Conservation (phyloP, 35 echinoderm and acorn worm species). For the Strongylocentrotus purpuratus region DNA sequence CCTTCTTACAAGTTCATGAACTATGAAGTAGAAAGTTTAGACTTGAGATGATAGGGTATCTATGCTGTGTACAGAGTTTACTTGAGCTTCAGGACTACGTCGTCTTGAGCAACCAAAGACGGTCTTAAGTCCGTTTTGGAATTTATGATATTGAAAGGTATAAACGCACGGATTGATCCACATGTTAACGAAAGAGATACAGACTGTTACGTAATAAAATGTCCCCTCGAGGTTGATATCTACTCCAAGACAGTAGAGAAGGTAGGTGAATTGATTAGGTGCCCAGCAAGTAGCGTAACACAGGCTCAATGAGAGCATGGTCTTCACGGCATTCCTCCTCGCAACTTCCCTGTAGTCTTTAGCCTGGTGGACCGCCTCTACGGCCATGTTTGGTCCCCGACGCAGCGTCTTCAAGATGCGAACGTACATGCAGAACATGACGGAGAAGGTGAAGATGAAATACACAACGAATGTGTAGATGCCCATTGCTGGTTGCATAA, state of each 20-base stretch:
- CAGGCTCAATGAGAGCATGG: constrained; percentile 57
- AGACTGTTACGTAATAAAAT: constrained; percentile 50
- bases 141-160: constrained; percentile 75
- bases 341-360: constrained; percentile 6
- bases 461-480: constrained; percentile 9
- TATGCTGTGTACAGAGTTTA: not conserved
- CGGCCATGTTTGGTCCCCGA: not conserved
- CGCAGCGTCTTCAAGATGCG: not conserved
- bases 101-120: not conserved
- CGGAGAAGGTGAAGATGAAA: not conserved
- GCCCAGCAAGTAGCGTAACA: constrained; percentile 68
- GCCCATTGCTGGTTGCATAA: not conserved
- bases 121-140: constrained; percentile 58
- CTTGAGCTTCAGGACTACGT: not conserved
- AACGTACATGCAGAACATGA: not conserved
- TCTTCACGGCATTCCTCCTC: constrained; percentile 64
- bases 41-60: not conserved
- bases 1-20: too few species aligned
- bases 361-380: not conserved
- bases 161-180: constrained; percentile 83
- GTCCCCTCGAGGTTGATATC: constrained; percentile 57
- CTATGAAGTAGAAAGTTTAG: not conserved
- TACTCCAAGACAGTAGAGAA: constrained; percentile 65
- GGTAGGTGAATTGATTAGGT: constrained; percentile 67
- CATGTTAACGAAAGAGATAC: constrained; percentile 75